Evolutionary conservation across 2,888 invertebrate species (phyloP).

Genomic region (Malthinus seriepunctatus): DNA sequence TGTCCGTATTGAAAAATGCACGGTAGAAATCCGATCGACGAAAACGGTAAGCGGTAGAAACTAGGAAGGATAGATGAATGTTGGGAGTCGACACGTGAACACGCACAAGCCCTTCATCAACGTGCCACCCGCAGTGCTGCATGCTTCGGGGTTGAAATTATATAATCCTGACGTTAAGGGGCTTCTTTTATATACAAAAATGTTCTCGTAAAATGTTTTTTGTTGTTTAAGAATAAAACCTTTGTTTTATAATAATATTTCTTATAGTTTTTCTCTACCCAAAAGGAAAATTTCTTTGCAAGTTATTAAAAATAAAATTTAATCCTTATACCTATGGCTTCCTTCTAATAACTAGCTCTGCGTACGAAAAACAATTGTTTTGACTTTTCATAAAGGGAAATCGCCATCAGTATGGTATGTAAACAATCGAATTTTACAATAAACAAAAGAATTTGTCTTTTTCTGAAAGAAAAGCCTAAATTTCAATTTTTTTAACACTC

Average conservation of each 20-base stretch:
- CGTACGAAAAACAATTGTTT: neutral
- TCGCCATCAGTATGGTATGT: too few species aligned
- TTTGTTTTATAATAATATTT: slow-evolving; percentile 17
- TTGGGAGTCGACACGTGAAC: slow-evolving; percentile 27
- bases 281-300: too few species aligned
- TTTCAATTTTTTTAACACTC: too few species aligned
- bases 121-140: slow-evolving; percentile 28
- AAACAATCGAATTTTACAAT: too few species aligned
- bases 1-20: slow-evolving; percentile 25
- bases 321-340: too few species aligned
- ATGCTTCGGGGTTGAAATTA: slow-evolving; percentile 29
- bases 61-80: slow-evolving; percentile 25
- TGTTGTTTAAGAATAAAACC: slow-evolving; percentile 12
- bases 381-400: too few species aligned
- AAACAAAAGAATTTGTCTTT: too few species aligned
- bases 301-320: too few species aligned
- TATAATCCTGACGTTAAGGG: slow-evolving; percentile 24
- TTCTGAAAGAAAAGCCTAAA: too few species aligned
- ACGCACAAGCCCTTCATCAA: slow-evolving; percentile 31
- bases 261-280: too few species aligned
- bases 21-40: slow-evolving; percentile 14
- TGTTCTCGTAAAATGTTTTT: slow-evolving; percentile 22
- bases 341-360: too few species aligned
- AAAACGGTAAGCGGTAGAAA: slow-evolving; percentile 19
- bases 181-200: slow-evolving; percentile 22